phyloP scores from a whole-genome alignment of 2,113 vertebrate genomes.

The Carollia perspicillata region DNA sequence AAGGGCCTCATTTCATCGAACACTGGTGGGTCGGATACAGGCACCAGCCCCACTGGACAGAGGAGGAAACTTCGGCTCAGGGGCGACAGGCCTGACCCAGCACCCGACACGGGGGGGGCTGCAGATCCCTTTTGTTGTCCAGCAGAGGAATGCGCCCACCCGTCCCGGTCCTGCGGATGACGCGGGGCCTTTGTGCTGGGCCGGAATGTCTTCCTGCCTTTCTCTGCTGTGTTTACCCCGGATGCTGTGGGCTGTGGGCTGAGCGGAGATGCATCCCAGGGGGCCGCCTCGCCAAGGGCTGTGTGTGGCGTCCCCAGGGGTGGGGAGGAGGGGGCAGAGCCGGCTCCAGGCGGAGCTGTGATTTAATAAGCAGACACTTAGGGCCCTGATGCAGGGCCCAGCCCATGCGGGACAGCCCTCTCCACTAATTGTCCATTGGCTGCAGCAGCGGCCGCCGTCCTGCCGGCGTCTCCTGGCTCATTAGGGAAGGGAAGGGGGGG shows the following conservation, averaged over 20 bases:
- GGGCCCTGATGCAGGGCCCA: constrained; percentile 31
- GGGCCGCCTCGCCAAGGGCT: constrained; percentile 35
- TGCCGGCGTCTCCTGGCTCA: constrained; percentile 71
- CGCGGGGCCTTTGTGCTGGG: constrained; percentile 65
- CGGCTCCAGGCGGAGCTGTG: constrained; percentile 67
- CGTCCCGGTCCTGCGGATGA: background rate
- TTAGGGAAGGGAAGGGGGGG: constrained; percentile 65
- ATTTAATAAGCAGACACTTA: constrained; percentile 78
- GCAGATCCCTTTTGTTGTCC: background rate
- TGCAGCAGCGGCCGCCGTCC: constrained; percentile 52
- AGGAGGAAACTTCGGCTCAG: background rate
- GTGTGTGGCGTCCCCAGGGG: constrained; percentile 30
- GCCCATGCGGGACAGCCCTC: constrained; percentile 60
- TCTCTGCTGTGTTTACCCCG: constrained; percentile 63
- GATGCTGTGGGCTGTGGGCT: constrained; percentile 54
- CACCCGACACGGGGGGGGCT: background rate
- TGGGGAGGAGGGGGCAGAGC: background rate
- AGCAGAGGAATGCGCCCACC: constrained; percentile 38
- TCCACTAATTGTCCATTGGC: constrained; percentile 74
- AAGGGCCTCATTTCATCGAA: accelerated
- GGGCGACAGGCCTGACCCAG: background rate
- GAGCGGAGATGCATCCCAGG: constrained; percentile 56
- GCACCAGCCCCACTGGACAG: background rate
- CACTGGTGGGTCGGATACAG: background rate
- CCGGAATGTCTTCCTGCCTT: constrained; percentile 65